Evolutionary conservation across 2,113 vertebrate genomes (phyloP).

Genomic region (Urocynchramus pylzowi): DNA sequence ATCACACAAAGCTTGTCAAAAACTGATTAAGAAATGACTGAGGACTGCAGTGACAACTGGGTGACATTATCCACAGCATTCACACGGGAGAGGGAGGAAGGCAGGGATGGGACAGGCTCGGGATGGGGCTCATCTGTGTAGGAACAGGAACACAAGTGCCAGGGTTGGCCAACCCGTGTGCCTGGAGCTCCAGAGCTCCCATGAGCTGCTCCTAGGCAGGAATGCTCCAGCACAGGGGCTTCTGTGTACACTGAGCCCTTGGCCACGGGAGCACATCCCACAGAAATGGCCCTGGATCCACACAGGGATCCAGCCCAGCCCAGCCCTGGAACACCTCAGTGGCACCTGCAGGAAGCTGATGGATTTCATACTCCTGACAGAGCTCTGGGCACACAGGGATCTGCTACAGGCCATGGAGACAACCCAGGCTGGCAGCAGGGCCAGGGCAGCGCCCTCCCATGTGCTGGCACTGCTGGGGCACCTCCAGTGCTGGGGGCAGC

Average conservation of each 20-base stretch:
- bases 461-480: background rate
- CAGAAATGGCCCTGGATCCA: background rate
- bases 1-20: background rate
- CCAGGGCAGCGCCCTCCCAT: background rate
- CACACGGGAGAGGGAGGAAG: accelerated
- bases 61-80: accelerated
- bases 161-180: accelerated
- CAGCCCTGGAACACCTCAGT: accelerated
- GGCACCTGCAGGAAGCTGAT: accelerated
- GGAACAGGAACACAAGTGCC: background rate
- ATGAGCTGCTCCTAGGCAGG: accelerated
- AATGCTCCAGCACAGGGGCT: background rate
- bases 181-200: background rate
- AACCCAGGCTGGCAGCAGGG: background rate
- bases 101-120: accelerated
- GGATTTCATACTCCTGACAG: background rate
- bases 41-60: accelerated
- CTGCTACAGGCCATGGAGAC: background rate
- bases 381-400: background rate
- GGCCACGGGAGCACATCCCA: accelerated
- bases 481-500: background rate
- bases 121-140: accelerated
- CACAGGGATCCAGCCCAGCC: background rate
- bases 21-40: background rate
- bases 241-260: background rate